Conservation (phyloP, 2,113 vertebrate genomes). For the Sterna hirundo region DNA sequence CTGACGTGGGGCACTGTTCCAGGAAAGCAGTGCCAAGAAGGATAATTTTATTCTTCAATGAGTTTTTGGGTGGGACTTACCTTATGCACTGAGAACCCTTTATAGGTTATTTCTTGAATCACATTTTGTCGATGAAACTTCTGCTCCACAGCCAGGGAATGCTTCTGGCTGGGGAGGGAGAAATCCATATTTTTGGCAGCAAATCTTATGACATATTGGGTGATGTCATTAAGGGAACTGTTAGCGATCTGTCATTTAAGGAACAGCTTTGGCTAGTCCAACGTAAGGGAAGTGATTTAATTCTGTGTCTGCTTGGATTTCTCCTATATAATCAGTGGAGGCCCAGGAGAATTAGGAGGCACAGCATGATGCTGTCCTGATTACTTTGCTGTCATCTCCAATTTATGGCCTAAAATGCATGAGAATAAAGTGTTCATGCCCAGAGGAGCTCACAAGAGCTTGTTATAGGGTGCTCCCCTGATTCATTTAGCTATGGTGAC, state of each 20-base stretch:
- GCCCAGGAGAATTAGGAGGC: slow-evolving; percentile 18
- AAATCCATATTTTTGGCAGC: slow-evolving; percentile 34
- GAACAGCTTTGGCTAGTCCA: slow-evolving; percentile 23
- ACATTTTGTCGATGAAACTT: slow-evolving; percentile 10
- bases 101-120: slow-evolving; percentile 13
- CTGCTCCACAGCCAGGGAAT: slow-evolving; percentile 20
- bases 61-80: slow-evolving; percentile 30
- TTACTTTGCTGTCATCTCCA: slow-evolving; percentile 27
- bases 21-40: slow-evolving; percentile 7
- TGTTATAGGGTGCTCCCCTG: background rate
- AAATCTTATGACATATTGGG: slow-evolving; percentile 64
- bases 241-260: slow-evolving; percentile 66
- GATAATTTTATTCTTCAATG: slow-evolving; percentile 21
- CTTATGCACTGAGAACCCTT: background rate
- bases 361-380: slow-evolving; percentile 31
- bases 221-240: slow-evolving; percentile 65
- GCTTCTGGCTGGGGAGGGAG: background rate
- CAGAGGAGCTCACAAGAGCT: background rate
- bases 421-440: background rate
- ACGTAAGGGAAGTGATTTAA: slow-evolving; percentile 36
- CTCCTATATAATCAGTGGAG: slow-evolving; percentile 17
- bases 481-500: background rate
- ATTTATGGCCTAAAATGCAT: background rate
- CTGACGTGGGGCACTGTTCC: background rate
- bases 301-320: slow-evolving; percentile 51